Conservation (phyloP, 2,797 vertebrate genomes). For the Podarcis siculus region DNA sequence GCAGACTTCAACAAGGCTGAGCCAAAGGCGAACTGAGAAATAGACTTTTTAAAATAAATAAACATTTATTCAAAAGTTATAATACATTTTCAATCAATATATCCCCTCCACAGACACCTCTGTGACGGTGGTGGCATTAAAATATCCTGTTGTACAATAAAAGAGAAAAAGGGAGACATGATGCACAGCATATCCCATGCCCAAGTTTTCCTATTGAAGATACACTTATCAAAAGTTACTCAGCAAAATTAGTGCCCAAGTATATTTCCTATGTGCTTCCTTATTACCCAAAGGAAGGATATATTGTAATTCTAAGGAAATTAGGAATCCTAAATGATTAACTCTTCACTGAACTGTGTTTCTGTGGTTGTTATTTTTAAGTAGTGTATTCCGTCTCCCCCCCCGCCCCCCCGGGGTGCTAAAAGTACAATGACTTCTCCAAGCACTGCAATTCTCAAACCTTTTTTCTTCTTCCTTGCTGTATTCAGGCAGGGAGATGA, state of each 20-base stretch:
- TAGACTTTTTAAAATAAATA: not conserved
- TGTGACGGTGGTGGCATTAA: no score
- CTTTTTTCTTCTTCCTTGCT: not conserved
- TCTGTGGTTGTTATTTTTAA: not conserved
- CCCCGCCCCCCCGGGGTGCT: not conserved
- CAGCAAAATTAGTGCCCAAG: not conserved
- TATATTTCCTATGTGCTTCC: not conserved
- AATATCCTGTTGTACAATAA: no score
- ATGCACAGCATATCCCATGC: not conserved
- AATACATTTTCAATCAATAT: no score
- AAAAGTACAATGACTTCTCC: not conserved
- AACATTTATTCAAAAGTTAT: not conserved
- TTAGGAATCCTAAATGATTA: not conserved
- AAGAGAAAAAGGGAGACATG: no score
- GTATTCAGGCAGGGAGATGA: not conserved
- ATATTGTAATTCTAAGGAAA: not conserved
- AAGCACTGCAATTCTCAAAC: not conserved
- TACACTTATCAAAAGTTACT: not conserved
- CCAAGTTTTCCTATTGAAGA: not conserved
- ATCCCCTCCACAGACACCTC: no score
- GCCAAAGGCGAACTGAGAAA: not conserved
- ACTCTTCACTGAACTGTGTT: not conserved
- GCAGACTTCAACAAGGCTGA: not conserved
- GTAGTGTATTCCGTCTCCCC: accelerated
- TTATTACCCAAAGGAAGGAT: not conserved